Evolutionary conservation across 1,140 invertebrate genomes (phyloP).

Genomic region (Zaprionus lachaisei): DNA sequence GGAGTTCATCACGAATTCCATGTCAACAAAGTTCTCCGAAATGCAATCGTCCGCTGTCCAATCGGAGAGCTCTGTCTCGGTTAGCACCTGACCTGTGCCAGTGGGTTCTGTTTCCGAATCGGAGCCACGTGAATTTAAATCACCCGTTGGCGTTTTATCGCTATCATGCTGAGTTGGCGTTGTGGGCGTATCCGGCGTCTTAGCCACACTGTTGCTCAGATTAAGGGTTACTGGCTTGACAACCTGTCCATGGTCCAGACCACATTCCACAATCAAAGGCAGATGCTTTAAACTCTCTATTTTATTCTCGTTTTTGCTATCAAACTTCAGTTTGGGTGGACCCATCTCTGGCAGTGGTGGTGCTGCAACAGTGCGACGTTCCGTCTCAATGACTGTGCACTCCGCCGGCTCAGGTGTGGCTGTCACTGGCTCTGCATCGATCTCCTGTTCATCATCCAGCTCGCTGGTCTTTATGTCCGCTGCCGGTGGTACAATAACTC

Average conservation of each 20-base stretch:
- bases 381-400: slow-evolving; percentile 70
- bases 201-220: slow-evolving; percentile 57
- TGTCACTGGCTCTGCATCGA: slow-evolving; percentile 70
- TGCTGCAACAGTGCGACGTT: background rate
- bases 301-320: slow-evolving; percentile 84
- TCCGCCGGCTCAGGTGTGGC: slow-evolving; percentile 77
- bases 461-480: slow-evolving; percentile 66
- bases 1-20: slow-evolving; percentile 87
- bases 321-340: slow-evolving; percentile 75
- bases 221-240: slow-evolving; percentile 74
- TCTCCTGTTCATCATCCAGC: slow-evolving; percentile 60
- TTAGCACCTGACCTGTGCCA: slow-evolving; percentile 88
- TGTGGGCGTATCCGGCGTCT: slow-evolving; percentile 72
- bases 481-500: slow-evolving; percentile 62
- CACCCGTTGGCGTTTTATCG: slow-evolving; percentile 81
- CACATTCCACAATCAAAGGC: slow-evolving; percentile 73
- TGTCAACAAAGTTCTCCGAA: slow-evolving; percentile 89
- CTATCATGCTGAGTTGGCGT: slow-evolving; percentile 72
- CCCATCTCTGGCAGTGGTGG: slow-evolving; percentile 70
- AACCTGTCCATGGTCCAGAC: slow-evolving; percentile 59
- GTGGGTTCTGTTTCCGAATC: slow-evolving; percentile 87
- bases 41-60: slow-evolving; percentile 92
- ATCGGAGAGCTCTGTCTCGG: slow-evolving; percentile 93
- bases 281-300: slow-evolving; percentile 81
- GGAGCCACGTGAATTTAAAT: slow-evolving; percentile 59